phyloP scores from a whole-genome alignment of 2,113 vertebrate species.

The Triplophysa dalaica region DNA sequence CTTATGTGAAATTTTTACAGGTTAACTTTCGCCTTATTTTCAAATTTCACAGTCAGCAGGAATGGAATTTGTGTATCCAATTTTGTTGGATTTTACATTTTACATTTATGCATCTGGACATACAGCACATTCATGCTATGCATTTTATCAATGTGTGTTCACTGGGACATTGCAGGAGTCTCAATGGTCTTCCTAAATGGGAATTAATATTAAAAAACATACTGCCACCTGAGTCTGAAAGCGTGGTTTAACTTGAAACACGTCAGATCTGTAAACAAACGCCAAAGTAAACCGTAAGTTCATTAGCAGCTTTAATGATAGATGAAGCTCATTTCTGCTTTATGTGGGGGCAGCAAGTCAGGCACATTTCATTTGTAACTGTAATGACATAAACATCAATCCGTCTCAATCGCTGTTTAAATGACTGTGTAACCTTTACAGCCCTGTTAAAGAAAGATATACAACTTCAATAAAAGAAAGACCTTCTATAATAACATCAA shows the following conservation, averaged over 20 bases:
- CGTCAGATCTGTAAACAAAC: slow-evolving; percentile 43
- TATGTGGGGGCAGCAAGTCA: slow-evolving; percentile 60
- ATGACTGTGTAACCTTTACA: slow-evolving; percentile 79
- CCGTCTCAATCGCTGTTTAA: slow-evolving; percentile 77
- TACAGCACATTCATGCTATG: no score
- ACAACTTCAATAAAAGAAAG: slow-evolving; percentile 68
- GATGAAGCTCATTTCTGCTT: slow-evolving; percentile 66
- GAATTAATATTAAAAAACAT: background rate
- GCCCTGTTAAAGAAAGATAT: slow-evolving; percentile 74
- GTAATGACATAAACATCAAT: slow-evolving; percentile 79
- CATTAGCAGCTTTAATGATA: slow-evolving; percentile 66
- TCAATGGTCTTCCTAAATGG: background rate
- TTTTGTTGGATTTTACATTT: background rate
- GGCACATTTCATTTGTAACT: slow-evolving; percentile 66
- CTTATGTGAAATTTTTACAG: slow-evolving; percentile 17
- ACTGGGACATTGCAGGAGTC: background rate
- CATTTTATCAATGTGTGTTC: no score
- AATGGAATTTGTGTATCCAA: background rate
- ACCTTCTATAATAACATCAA: slow-evolving; percentile 62
- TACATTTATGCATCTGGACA: background rate
- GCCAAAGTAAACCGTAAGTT: slow-evolving; percentile 37
- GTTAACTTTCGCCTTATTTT: slow-evolving; percentile 7
- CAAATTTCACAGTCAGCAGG: slow-evolving; percentile 11
- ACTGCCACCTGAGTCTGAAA: background rate
- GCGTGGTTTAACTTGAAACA: background rate